Base-by-base conservation (phyloP, 2,113 vertebrate species). In the Cyanoramphus novaezelandiae region DNA sequence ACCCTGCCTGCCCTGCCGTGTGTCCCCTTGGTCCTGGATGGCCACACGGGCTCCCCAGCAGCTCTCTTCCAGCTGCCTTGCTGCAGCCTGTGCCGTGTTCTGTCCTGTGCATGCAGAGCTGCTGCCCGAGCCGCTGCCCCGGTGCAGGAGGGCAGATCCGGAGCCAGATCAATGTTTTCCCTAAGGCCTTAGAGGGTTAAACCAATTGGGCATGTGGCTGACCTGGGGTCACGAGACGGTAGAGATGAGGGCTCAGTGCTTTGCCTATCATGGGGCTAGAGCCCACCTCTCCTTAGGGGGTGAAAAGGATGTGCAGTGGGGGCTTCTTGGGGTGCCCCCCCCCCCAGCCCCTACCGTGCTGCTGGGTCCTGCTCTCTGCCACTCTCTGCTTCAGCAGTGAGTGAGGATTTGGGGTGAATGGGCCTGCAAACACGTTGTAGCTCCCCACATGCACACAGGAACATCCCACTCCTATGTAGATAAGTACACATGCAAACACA, bases 391-490 rank as follows among this genome's bases (percentile, higher is more conserved):
- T 77, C 33, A 39, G 52, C 39, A 15, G 17, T 6, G 17, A 27
- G 39, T 2, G 35, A 50, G 23, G 35, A 17, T 60, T 75, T 67
- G 62, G 85, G 70, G 82, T 44, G 20, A 7, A 15, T 0, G 12
- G 33, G 16, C 3, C 43, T 14, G 53, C 43, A 46, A 10, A 37
- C 20, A 2, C 8, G 2, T 0, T 16, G 52, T 1, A 2, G 35
- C 60, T 37, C 49, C 59, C 28, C 44, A 11, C 57, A 4, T 1
- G 27, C 49, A 20, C 47, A 1, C 1, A 6, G 0, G 20, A 29
- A 6, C 39, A 3, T 47, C 27, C 17, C 72, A 7, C 47, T 6
- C 11, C 0, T 6, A 17, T 8, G 63, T 1, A 33, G 44, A 16
- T 24, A 11, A 2, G 33, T 78, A 20, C 43, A 28, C 0, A 2